These are phyloP conservation scores for Xylota segnis DNA, from an alignment of 2,888 invertebrate species.

Conservation along the genomic window DNA sequence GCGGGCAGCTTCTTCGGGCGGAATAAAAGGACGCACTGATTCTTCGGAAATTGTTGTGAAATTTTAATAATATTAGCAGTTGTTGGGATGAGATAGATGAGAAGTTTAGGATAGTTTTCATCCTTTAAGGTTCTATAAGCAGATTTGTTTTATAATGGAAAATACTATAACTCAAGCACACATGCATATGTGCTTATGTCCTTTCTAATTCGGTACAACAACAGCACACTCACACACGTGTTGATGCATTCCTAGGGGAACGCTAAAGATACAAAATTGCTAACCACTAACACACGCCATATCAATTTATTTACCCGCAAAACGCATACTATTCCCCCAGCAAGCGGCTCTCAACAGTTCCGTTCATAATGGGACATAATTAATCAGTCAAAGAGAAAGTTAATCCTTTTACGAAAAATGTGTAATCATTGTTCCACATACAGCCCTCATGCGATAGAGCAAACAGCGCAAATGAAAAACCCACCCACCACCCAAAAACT, in stretches of 20 bases:
- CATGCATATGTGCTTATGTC: neutral
- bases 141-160: no score
- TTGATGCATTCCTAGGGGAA: slow-evolving; percentile 36
- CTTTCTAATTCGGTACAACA: neutral
- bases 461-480: slow-evolving; percentile 69
- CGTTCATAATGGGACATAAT: slow-evolving; percentile 69
- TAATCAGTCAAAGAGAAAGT: slow-evolving; percentile 77
- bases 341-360: slow-evolving; percentile 40
- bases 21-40: slow-evolving; percentile 27
- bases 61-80: slow-evolving; percentile 12
- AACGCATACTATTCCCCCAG: neutral
- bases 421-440: slow-evolving; percentile 63
- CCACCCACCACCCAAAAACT: slow-evolving; percentile 51
- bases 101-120: neutral
- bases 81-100: neutral
- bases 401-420: slow-evolving; percentile 75
- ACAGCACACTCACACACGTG: slow-evolving; percentile 52
- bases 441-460: slow-evolving; percentile 50
- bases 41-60: slow-evolving; percentile 43
- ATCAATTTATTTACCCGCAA: slow-evolving; percentile 73
- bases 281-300: slow-evolving; percentile 43
- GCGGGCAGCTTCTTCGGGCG: slow-evolving; percentile 22
- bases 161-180: no score
- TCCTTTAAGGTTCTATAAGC: neutral
- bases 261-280: slow-evolving; percentile 52